phyloP scores from a whole-genome alignment of 2,797 vertebrate genomes.

The Labeo calbasu region DNA sequence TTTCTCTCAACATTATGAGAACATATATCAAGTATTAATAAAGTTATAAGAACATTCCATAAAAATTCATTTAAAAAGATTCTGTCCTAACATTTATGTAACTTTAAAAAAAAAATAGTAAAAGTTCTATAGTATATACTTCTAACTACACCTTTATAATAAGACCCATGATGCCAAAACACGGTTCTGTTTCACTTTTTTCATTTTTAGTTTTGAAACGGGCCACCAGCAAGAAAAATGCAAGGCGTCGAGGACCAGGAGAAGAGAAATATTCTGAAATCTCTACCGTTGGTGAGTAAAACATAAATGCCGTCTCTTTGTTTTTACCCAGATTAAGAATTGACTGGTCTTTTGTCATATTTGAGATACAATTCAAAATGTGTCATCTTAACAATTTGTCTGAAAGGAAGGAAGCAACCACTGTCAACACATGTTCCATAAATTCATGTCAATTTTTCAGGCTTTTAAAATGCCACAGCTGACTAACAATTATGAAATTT shows the following conservation, averaged over 20 bases:
- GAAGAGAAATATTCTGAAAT: constrained; percentile 92
- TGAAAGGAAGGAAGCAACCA: not conserved
- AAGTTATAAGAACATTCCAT: not conserved
- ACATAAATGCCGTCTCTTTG: not conserved
- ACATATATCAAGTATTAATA: not conserved
- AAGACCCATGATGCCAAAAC: not conserved
- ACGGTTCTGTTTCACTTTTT: not conserved
- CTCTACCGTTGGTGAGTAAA: constrained; percentile 87
- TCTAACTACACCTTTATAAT: not conserved
- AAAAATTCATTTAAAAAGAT: not conserved
- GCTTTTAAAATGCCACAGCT: not conserved
- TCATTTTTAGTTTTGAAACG: constrained; percentile 84
- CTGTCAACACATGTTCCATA: not conserved
- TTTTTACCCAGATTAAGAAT: not conserved
- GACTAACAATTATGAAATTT: not conserved
- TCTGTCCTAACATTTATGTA: not conserved
- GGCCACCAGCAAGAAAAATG: constrained; percentile 94
- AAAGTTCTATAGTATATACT: too few relatives aligned
- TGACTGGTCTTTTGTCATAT: not conserved
- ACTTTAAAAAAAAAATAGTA: too few relatives aligned
- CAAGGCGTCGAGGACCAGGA: constrained; percentile 81
- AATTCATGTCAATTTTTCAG: not conserved
- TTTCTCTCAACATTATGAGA: not conserved
- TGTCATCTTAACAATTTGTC: not conserved
- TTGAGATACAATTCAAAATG: not conserved